A percentile compares a stretch with the other conserved stretches of the same genome.
These are phyloP conservation scores for Sebastes alutus DNA, from an alignment of 2,797 vertebrate species.

Conservation along the genomic window DNA sequence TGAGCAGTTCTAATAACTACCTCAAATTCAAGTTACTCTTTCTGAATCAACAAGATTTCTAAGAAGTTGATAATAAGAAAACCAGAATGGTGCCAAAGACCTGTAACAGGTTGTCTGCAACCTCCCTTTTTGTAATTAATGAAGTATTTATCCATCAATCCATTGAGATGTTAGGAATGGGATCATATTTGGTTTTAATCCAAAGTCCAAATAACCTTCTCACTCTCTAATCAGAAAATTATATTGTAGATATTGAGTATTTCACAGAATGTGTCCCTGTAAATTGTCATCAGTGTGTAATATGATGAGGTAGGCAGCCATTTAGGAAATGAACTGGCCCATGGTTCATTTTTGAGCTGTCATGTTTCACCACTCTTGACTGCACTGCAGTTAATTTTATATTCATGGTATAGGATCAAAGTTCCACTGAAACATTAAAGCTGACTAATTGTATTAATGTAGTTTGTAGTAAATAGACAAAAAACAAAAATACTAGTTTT, in stretches of 20 bases:
- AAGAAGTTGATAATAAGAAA: not conserved
- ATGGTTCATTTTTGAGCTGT: constrained; percentile 11
- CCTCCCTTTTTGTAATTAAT: not conserved
- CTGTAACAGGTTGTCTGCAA: not conserved
- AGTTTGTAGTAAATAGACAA: not conserved
- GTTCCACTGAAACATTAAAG: not conserved
- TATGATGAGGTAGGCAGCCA: constrained; percentile 41
- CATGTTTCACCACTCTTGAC: constrained; percentile 27
- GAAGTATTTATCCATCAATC: not conserved
- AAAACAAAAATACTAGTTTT: not conserved
- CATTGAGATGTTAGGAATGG: not conserved
- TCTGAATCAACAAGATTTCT: not conserved
- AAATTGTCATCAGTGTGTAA: constrained; percentile 44
- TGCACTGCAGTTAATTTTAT: not conserved
- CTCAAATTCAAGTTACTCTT: not conserved
- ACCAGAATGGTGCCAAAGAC: not conserved
- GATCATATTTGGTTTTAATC: constrained; percentile 32
- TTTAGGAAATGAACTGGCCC: constrained; percentile 58
- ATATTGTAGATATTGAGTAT: constrained; percentile 30
- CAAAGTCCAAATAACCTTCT: constrained; percentile 13
- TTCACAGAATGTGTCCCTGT: constrained; percentile 44
- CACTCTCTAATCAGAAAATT: constrained; percentile 6
- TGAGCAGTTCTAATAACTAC: not conserved
- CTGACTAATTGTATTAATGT: not conserved
- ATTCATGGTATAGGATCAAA: not conserved